Evolutionary conservation across 2,113 vertebrate species (phyloP), one percentile per base, ranked within the genome.

Genomic region (Hemibates koningsi): DNA sequence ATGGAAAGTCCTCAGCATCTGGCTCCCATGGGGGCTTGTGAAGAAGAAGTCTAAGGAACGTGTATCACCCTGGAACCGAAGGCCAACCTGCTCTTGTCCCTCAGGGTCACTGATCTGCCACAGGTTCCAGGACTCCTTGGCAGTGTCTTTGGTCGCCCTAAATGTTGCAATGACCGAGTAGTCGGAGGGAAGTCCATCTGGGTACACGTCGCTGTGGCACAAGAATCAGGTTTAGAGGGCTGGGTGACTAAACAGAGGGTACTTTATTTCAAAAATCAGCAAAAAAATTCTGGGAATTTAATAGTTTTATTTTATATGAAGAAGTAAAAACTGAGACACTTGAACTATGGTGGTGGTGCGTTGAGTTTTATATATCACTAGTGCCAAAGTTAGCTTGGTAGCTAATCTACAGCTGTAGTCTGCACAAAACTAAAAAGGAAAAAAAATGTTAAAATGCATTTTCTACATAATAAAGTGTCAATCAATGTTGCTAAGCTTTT

Each of bases 101-200:
- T 94, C 68, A 6, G 92, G 92, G 88, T 94, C 92, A 17, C 95
- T 96, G 81, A 97, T 92, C 91, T 97, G 95, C 96, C 95, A 96
- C 86, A 97, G 95, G 93, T 96, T 94, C 95, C 95, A 97, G 78
- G 92, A 89, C 14, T 87, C 90, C 86, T 56, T 21, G 8, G 83
- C 87, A 3, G 88, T 90, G 56, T 94, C 94, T 66, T 96, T 94
- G 79, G 91, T 90, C 84, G 93, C 81, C 92, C 96, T 97, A 89
- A 97, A 97, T 16, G 94, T 96, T 61, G 89, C 90, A 9, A 94
- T 95, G 91, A 97, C 27, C 1, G 96, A 96, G 89, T 96, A 96
- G 85, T 97, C n/a, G 0, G 92, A 93, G 73, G 95, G 95, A 38
- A 97, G 95, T 59, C 96, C 96, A 36, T 96, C 90, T 85, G 94